phyloP scores from a whole-genome alignment of 2,797 vertebrate species.

The Rhinichthys osculus region DNA sequence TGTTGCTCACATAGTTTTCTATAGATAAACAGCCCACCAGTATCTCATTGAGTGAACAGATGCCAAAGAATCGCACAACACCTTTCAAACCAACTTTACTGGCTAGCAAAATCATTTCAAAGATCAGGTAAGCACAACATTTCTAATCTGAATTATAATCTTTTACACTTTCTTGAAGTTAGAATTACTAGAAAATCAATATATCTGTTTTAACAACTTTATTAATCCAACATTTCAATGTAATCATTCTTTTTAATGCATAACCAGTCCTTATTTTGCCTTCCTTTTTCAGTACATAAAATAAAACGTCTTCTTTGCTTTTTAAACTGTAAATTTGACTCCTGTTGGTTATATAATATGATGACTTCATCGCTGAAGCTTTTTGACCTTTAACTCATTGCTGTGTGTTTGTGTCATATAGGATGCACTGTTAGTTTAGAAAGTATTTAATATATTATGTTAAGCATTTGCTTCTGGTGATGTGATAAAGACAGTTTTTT shows the following conservation, averaged over 20 bases:
- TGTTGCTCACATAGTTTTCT: constrained; percentile 36
- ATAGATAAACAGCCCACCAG: constrained; percentile 31
- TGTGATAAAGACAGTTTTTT: not conserved
- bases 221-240: not conserved
- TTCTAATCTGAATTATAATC: not conserved
- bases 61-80: constrained; percentile 1
- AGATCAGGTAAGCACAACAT: constrained; percentile 24
- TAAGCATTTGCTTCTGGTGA: not conserved
- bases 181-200: not conserved
- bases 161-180: not conserved
- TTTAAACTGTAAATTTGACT: not conserved
- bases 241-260: not conserved
- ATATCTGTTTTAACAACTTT: not conserved
- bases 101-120: not conserved
- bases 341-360: not conserved
- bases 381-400: not conserved
- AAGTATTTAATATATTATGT: not conserved
- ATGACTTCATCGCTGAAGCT: not conserved
- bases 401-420: not conserved
- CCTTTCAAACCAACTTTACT: constrained; percentile 15
- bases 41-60: constrained; percentile 33
- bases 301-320: not conserved
- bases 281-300: not conserved
- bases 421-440: not conserved
- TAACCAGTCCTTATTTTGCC: not conserved